Conservation (phyloP, 1,140 invertebrate species). For the Panagrolaimus sp. region DNA sequence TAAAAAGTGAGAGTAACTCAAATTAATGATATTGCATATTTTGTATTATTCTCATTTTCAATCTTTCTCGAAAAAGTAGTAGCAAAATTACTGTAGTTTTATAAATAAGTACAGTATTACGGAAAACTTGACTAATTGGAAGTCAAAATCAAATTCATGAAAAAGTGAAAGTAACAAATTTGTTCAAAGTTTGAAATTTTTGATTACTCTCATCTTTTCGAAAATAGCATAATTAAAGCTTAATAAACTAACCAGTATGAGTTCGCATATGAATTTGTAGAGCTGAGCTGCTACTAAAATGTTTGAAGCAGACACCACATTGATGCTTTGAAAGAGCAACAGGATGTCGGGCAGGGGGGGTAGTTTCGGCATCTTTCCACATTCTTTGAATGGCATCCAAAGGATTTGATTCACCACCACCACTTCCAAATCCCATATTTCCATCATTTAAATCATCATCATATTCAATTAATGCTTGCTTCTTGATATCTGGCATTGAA, state of each 20-base stretch:
- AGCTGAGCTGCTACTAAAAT: slow-evolving; percentile 90
- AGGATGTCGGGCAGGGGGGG: slow-evolving; percentile 31
- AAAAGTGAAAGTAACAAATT: neutral
- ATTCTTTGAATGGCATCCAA: slow-evolving; percentile 55
- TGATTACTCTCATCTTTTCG: neutral
- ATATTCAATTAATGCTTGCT: neutral
- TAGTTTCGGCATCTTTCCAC: slow-evolving; percentile 53
- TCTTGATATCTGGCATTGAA: too few species aligned
- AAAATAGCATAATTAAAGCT: neutral
- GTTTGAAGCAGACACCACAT: slow-evolving; percentile 91
- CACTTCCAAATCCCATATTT: neutral
- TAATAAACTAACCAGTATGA: slow-evolving; percentile 70
- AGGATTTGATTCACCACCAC: slow-evolving; percentile 30
- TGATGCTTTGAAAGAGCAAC: slow-evolving; percentile 71
- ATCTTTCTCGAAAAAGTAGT: neutral
- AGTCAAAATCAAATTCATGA: too few species aligned
- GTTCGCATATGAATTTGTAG: slow-evolving; percentile 95
- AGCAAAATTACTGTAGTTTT: neutral
- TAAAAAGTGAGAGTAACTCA: too few species aligned
- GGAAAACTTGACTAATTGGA: too few species aligned
- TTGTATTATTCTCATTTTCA: neutral
- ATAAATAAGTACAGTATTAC: too few species aligned
- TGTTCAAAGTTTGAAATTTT: neutral
- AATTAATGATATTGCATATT: too few species aligned
- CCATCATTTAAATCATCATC: slow-evolving; percentile 1